Conservation (phyloP, 1,140 invertebrate genomes). For the Galleria mellonella region DNA sequence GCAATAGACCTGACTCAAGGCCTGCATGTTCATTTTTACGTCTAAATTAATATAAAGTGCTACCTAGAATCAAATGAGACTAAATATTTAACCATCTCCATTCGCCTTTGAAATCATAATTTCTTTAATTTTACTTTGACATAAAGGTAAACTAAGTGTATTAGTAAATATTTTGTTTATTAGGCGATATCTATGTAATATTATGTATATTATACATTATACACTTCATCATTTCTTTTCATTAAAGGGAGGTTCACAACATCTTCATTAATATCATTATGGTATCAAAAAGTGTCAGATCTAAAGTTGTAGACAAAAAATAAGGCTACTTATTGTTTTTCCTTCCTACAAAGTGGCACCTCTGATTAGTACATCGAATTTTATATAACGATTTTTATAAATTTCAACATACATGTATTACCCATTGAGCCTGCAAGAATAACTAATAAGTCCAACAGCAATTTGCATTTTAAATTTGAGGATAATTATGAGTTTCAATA, state of each 20-base stretch:
- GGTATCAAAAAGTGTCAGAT: slow-evolving; percentile 13
- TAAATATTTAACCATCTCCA: slow-evolving; percentile 1
- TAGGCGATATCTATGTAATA: slow-evolving; percentile 16
- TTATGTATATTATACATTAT: not conserved
- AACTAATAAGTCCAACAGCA: too few relatives aligned
- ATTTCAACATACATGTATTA: too few relatives aligned
- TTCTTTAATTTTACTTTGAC: slow-evolving; percentile 8
- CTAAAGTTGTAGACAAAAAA: slow-evolving; percentile 14
- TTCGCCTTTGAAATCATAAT: slow-evolving; percentile 3
- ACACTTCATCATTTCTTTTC: slow-evolving; percentile 14
- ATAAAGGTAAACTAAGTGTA: too few relatives aligned
- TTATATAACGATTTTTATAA: too few relatives aligned
- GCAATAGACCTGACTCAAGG: too few relatives aligned
- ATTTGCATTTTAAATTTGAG: too few relatives aligned
- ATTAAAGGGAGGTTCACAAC: slow-evolving; percentile 16
- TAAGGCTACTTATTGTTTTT: slow-evolving; percentile 27
- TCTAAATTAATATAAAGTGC: too few relatives aligned
- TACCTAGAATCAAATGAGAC: not conserved
- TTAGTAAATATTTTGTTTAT: slow-evolving; percentile 14
- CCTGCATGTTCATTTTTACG: too few relatives aligned
- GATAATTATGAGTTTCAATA: too few relatives aligned
- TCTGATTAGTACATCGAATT: too few relatives aligned
- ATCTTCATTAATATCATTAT: slow-evolving; percentile 13
- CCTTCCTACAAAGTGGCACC: slow-evolving; percentile 21
- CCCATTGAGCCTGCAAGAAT: too few relatives aligned